These are phyloP conservation scores for Habropoda laboriosa DNA, from an alignment of 1,140 invertebrate genomes.

Conservation along the genomic window DNA sequence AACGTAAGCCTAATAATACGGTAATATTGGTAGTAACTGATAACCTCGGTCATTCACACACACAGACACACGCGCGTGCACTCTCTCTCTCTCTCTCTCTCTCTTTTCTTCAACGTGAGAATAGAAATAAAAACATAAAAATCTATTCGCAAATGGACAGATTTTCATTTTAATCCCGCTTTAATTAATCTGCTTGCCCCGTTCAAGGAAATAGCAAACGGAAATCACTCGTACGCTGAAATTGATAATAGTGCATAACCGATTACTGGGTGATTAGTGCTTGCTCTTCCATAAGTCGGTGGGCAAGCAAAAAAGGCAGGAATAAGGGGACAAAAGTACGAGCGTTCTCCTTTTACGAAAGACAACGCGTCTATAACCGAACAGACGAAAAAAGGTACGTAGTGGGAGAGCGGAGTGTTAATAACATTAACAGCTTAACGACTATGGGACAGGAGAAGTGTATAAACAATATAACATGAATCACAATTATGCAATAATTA, in stretches of 20 bases:
- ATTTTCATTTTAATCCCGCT: not conserved
- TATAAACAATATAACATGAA: constrained; percentile 81
- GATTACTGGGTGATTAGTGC: constrained; percentile 11
- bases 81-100: not conserved
- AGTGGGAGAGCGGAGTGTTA: constrained; percentile 72
- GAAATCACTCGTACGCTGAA: constrained; percentile 48
- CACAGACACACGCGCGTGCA: too few relatives aligned
- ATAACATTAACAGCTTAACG: constrained; percentile 81
- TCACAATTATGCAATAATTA: constrained; percentile 79
- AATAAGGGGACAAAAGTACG: constrained; percentile 43
- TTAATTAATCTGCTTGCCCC: not conserved
- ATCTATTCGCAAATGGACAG: constrained; percentile 19
- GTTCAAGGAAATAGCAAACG: not conserved
- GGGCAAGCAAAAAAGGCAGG: constrained; percentile 43
- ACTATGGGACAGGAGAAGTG: constrained; percentile 76
- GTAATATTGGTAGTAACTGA: constrained; percentile 59
- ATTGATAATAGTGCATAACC: constrained; percentile 54
- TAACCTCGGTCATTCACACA: constrained; percentile 43
- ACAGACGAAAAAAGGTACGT: constrained; percentile 54
- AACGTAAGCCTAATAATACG: constrained; percentile 57
- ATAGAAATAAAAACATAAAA: constrained; percentile 15
- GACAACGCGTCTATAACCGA: constrained; percentile 53
- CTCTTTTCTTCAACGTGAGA: not conserved
- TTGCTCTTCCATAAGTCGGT: constrained; percentile 29
- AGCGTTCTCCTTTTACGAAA: constrained; percentile 4